Conservation (phyloP, 2,113 vertebrate species). For the Ginglymostoma cirratum region DNA sequence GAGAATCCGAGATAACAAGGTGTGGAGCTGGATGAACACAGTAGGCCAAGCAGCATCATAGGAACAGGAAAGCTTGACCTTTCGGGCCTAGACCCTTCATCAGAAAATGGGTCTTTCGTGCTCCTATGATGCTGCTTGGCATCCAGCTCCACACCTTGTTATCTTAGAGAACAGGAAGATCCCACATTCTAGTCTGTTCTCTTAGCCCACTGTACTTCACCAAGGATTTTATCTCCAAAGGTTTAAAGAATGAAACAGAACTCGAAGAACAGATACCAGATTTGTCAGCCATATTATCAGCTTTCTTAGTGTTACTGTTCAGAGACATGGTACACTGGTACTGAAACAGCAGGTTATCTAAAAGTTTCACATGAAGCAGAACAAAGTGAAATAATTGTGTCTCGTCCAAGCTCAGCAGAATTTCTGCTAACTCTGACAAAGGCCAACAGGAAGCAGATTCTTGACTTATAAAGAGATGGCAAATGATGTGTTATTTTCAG, state of each 20-base stretch:
- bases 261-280: background rate
- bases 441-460: background rate
- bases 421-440: background rate
- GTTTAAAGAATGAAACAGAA: background rate
- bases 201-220: background rate
- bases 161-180: background rate
- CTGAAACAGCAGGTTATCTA: background rate
- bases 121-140: too few species aligned
- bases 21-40: too few species aligned
- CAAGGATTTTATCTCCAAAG: background rate
- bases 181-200: background rate
- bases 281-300: background rate
- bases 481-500: too few species aligned
- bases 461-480: background rate
- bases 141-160: too few species aligned
- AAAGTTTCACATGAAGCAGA: background rate
- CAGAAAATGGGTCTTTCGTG: too few species aligned
- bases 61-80: too few species aligned
- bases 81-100: too few species aligned
- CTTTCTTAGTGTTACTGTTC: background rate
- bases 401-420: background rate
- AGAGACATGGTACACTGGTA: background rate
- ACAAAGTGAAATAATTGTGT: background rate
- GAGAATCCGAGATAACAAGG: too few species aligned
- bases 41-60: too few species aligned